These are phyloP conservation scores for Chanos chanos DNA, from an alignment of 2,797 vertebrate species.

Conservation along the genomic window DNA sequence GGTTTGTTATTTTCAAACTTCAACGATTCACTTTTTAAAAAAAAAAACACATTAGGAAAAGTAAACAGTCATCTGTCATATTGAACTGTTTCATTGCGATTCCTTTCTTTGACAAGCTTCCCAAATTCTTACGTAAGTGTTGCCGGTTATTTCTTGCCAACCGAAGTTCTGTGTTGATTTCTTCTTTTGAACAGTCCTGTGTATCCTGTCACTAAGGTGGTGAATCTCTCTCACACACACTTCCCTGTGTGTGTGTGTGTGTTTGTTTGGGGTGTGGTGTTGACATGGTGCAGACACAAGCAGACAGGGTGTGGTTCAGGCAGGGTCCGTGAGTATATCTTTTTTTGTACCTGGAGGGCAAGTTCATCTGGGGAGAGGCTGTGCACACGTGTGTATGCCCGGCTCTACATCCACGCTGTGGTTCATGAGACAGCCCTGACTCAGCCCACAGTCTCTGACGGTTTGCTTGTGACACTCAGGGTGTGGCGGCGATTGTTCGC, in stretches of 20 bases:
- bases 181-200: too few relatives aligned
- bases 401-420: slow-evolving; percentile 32
- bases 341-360: slow-evolving; percentile 4
- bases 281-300: slow-evolving; percentile 23
- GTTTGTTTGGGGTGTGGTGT: slow-evolving; percentile 50
- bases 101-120: too few relatives aligned
- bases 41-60: too few relatives aligned
- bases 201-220: too few relatives aligned
- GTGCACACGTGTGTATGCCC: slow-evolving; percentile 10
- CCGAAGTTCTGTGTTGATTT: too few relatives aligned
- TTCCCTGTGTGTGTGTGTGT: slow-evolving; percentile 13
- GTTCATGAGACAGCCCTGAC: slow-evolving; percentile 31
- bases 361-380: slow-evolving; percentile 32
- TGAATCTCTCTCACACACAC: too few relatives aligned
- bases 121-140: too few relatives aligned
- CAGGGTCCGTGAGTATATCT: neutral
- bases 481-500: slow-evolving; percentile 23
- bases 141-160: too few relatives aligned
- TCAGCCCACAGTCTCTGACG: slow-evolving; percentile 9
- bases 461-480: slow-evolving; percentile 27
- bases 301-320: slow-evolving; percentile 34
- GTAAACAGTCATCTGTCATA: too few relatives aligned
- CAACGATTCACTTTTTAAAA: too few relatives aligned
- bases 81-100: too few relatives aligned
- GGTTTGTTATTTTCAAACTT: too few relatives aligned